Evolutionary conservation across 2,888 invertebrate species (phyloP), one percentile per base, ranked within the genome.

Genomic region (Marasmarcha lunaedactyla): DNA sequence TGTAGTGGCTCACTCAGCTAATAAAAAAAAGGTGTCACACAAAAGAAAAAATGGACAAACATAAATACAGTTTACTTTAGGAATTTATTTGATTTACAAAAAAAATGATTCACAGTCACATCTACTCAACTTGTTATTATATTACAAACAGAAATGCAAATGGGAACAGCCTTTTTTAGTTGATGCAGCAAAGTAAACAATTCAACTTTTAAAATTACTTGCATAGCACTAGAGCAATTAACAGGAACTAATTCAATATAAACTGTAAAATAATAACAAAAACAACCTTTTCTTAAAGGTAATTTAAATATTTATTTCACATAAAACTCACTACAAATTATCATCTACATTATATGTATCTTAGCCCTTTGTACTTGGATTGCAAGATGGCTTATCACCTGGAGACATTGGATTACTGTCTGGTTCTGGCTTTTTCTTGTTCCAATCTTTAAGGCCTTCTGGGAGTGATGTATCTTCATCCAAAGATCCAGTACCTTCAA

Each of bases 391-490:
- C n/a, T n/a, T n/a, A n/a, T n/a, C n/a, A n/a, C n/a, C n/a, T n/a
- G n/a, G n/a, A n/a, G n/a, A n/a, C n/a, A n/a, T 44, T 4, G 72
- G 64, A 66, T 69, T 57, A 47, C 66, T 65, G 2, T 65, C 68
- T 1, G 57, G 44, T 1, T 51, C 12, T 2, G 63, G 47, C 9
- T 11, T 12, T 27, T 72, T 64, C 47, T 85, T 85, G 63, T 99
- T 98, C 98, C 98, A 99, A 57, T 92, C 92, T 65, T 95, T 92
- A 15, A 99, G 86, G 40, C 98, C 98, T 76, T 96, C 94, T 0
- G 99, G 99, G 52, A 99, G 85, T 0, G 89, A 77, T 0, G 97
- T 97, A 58, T 99, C 95, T 73, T 99, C 99, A 48, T 99, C 99
- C 55, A 98, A 89, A 1, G 98, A 97, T 1, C 98, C 98, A 0